A percentile compares a stretch with the other conserved stretches of the same genome.
Evolutionary conservation across 2,113 vertebrate genomes (phyloP).

Genomic region (Platysternon megacephalum): DNA sequence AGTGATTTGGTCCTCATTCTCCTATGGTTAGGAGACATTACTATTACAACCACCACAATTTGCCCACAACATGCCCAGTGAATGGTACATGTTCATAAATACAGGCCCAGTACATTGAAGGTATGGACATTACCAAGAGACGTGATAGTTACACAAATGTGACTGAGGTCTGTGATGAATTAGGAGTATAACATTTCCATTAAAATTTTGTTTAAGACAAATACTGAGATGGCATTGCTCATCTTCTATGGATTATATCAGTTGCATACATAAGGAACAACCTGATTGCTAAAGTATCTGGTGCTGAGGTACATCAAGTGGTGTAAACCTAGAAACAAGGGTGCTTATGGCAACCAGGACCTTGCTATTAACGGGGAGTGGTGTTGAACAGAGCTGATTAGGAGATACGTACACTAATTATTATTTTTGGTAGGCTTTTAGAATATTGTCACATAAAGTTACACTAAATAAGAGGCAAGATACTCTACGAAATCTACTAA

Average conservation of each 20-base stretch:
- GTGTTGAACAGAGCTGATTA: not conserved
- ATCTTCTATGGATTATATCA: not conserved
- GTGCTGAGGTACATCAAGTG: not conserved
- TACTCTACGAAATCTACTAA: not conserved
- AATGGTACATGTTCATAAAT: accelerated
- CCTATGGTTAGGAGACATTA: not conserved
- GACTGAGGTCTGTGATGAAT: not conserved
- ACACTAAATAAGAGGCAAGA: not conserved
- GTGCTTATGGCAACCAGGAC: not conserved
- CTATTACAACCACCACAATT: accelerated
- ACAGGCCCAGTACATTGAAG: not conserved
- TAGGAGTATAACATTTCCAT: not conserved
- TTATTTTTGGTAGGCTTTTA: not conserved
- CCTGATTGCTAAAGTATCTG: not conserved
- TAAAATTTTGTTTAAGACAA: not conserved
- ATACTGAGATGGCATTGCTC: not conserved
- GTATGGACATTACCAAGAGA: not conserved
- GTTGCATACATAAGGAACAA: not conserved
- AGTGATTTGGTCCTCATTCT: not conserved
- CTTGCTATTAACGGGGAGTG: accelerated
- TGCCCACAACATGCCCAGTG: not conserved
- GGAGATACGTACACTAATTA: not conserved
- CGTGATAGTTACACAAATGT: not conserved
- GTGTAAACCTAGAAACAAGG: not conserved
- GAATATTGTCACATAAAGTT: not conserved